A percentile compares a stretch with the other conserved stretches of the same genome.
Evolutionary conservation across 2,888 invertebrate species (phyloP).

Genomic region (Tenthredo livida): DNA sequence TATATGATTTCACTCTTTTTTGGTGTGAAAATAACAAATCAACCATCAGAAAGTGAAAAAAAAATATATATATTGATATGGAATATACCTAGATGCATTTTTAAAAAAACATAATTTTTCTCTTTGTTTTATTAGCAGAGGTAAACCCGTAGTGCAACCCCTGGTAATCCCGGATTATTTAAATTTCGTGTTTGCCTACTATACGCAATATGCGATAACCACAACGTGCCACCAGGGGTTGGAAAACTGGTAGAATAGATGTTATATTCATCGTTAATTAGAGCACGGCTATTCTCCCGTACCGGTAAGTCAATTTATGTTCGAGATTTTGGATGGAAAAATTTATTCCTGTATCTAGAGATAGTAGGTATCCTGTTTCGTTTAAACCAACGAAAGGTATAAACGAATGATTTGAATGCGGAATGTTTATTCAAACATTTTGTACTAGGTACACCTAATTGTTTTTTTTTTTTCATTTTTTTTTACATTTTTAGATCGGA

Average conservation of each 20-base stretch:
- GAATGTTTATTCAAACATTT: too few species aligned
- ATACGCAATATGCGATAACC: constrained; percentile 29
- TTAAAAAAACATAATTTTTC: neutral
- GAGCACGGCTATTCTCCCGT: constrained; percentile 14
- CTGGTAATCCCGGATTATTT: constrained; percentile 28
- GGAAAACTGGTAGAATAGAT: constrained; percentile 23
- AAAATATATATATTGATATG: neutral
- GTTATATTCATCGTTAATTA: constrained; percentile 44
- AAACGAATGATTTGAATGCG: neutral
- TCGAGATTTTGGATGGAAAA: neutral
- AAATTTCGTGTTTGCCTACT: constrained; percentile 27
- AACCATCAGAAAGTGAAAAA: neutral
- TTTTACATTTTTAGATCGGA: neutral
- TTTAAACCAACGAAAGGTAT: neutral
- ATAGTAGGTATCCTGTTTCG: neutral
- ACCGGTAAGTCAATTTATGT: neutral
- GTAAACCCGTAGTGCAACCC: neutral
- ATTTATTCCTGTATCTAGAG: neutral
- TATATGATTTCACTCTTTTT: too few species aligned
- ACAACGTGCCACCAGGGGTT: constrained; percentile 39
- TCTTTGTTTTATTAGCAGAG: neutral
- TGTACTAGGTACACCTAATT: neutral
- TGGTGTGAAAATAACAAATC: too few species aligned
- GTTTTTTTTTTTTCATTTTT: neutral
- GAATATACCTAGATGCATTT: neutral